These are phyloP conservation scores for Cheilosia impressa DNA, from an alignment of 2,888 invertebrate species.

Conservation along the genomic window DNA sequence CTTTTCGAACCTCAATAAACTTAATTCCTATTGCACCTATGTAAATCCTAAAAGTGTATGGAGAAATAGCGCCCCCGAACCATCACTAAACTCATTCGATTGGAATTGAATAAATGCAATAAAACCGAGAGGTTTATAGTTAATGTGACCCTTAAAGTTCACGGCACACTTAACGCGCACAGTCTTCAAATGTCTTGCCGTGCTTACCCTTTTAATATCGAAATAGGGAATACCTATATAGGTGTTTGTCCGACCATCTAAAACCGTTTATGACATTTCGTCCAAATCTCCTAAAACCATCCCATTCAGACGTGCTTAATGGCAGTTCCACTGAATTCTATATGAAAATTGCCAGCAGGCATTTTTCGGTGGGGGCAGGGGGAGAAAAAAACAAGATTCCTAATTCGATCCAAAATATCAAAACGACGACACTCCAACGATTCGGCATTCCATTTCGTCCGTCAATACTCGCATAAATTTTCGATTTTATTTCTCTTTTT, in stretches of 20 bases:
- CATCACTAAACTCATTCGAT: conserved; percentile 32
- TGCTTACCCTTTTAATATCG: conserved; percentile 58
- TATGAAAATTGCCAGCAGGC: conserved; percentile 16
- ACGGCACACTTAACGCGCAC: conserved; percentile 45
- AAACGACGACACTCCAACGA: conserved; percentile 67
- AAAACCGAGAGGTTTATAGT: conserved; percentile 53
- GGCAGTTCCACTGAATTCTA: conserved; percentile 50
- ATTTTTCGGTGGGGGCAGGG: neutral
- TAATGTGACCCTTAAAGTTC: conserved; percentile 49
- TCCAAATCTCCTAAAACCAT: conserved; percentile 51
- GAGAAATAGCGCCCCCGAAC: neutral
- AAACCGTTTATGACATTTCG: conserved; percentile 67
- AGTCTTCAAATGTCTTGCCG: conserved; percentile 1
- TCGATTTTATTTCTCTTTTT: conserved; percentile 65
- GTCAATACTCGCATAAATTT: conserved; percentile 74
- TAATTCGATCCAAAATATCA: conserved; percentile 73
- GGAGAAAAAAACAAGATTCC: conserved; percentile 31
- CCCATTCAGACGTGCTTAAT: conserved; percentile 69
- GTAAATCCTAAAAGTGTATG: neutral
- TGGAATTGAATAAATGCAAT: conserved; percentile 32
- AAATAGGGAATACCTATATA: neutral
- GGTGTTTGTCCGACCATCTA: conserved; percentile 22
- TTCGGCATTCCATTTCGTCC: conserved; percentile 73
- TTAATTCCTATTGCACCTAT: neutral
- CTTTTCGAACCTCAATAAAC: neutral